A percentile compares a stretch with the other conserved stretches of the same genome.
These are phyloP conservation scores for Aphaenogaster floridana DNA, from an alignment of 1,140 invertebrate genomes.

Conservation along the genomic window DNA sequence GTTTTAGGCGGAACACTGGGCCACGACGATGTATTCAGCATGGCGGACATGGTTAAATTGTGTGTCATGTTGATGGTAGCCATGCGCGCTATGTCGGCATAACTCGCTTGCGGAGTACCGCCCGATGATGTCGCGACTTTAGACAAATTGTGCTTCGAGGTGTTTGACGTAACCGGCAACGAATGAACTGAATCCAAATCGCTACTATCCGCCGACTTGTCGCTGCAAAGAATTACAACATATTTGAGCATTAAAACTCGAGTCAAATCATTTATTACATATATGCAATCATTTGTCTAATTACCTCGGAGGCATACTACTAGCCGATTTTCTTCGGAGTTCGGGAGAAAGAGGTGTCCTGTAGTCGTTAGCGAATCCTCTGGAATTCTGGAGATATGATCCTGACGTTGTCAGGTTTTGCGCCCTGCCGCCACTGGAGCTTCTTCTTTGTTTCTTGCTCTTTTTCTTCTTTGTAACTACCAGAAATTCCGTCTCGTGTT, in stretches of 20 bases:
- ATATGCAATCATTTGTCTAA: slow-evolving; percentile 10
- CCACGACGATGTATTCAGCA: slow-evolving; percentile 79
- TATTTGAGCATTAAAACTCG: slow-evolving; percentile 19
- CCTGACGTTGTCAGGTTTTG: slow-evolving; percentile 83
- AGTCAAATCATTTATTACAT: slow-evolving; percentile 5
- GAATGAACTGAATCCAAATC: slow-evolving; percentile 92
- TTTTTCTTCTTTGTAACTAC: slow-evolving; percentile 92
- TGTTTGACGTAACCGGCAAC: slow-evolving; percentile 89
- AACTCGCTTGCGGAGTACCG: slow-evolving; percentile 90
- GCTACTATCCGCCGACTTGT: slow-evolving; percentile 92
- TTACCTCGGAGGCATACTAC: slow-evolving; percentile 86
- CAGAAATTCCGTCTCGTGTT: slow-evolving; percentile 89
- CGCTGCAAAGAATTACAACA: slow-evolving; percentile 80
- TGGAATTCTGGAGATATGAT: slow-evolving; percentile 82
- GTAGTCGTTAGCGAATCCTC: slow-evolving; percentile 83
- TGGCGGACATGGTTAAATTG: slow-evolving; percentile 80
- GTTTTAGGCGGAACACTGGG: slow-evolving; percentile 80
- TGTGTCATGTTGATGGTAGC: slow-evolving; percentile 84
- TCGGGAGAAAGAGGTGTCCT: slow-evolving; percentile 83
- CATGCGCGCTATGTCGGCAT: slow-evolving; percentile 91
- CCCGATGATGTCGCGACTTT: slow-evolving; percentile 84
- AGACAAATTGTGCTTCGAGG: slow-evolving; percentile 82
- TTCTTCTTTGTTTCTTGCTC: slow-evolving; percentile 89
- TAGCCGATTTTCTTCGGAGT: slow-evolving; percentile 84
- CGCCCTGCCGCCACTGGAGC: slow-evolving; percentile 84